phyloP scores from a whole-genome alignment of 2,797 vertebrate species.

The Scyliorhinus canicula region DNA sequence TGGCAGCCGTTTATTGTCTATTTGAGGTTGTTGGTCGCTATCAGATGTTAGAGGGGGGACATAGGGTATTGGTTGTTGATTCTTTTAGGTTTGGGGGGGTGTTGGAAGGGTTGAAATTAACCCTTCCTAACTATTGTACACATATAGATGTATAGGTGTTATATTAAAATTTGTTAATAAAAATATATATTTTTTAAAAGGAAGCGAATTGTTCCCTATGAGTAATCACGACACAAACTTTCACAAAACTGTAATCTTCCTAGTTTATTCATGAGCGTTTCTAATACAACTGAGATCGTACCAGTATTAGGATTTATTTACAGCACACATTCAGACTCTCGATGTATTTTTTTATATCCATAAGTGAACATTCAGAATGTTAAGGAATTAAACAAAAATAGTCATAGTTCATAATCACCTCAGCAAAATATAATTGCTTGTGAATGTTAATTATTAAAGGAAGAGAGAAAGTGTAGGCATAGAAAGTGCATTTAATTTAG shows the following conservation, averaged over 20 bases:
- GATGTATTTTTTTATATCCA: not conserved
- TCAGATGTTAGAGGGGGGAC: too few species aligned
- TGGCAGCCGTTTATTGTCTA: too few species aligned
- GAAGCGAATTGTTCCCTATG: not conserved
- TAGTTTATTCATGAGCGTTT: not conserved
- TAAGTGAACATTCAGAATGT: not conserved
- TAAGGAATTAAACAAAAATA: not conserved
- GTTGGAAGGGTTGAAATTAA: too few species aligned
- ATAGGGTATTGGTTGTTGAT: too few species aligned
- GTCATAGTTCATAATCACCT: not conserved
- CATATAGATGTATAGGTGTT: too few species aligned
- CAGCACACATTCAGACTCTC: not conserved
- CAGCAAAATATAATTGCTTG: constrained; percentile 20
- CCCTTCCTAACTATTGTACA: too few species aligned
- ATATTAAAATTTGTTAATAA: too few species aligned
- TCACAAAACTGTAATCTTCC: not conserved
- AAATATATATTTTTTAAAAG: not conserved
- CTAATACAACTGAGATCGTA: not conserved
- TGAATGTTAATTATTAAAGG: constrained; percentile 20
- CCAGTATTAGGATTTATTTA: not conserved
- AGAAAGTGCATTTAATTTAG: constrained; percentile 24
- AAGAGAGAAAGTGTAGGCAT: not conserved
- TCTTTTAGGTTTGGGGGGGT: too few species aligned
- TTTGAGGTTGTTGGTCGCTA: too few species aligned
- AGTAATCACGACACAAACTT: not conserved